Evolutionary conservation across 1,140 invertebrate species (phyloP).

Genomic region (Megathymus violae): DNA sequence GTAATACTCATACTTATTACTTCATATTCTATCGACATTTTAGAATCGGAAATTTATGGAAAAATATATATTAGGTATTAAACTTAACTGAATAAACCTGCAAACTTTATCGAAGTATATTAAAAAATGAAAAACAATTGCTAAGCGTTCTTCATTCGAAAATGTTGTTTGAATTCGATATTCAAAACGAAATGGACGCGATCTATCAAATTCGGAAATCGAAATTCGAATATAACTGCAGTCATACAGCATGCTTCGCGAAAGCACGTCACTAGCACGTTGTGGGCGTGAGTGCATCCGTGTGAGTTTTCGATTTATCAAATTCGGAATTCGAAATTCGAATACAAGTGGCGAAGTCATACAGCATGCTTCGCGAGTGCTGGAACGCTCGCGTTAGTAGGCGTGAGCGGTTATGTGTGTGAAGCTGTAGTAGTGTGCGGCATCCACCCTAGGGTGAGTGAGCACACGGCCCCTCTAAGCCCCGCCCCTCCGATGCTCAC

Average conservation of each 20-base stretch:
- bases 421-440: constrained; percentile 50
- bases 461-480: constrained; percentile 51
- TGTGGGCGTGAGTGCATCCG: constrained; percentile 55
- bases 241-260: constrained; percentile 56
- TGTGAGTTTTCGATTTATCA: constrained; percentile 36
- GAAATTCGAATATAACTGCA: constrained; percentile 51
- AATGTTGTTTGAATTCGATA: constrained; percentile 17
- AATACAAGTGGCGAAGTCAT: constrained; percentile 54
- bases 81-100: no score
- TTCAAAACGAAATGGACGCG: constrained; percentile 16
- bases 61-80: no score
- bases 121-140: constrained; percentile 18
- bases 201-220: constrained; percentile 39
- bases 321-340: constrained; percentile 48
- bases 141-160: constrained; percentile 13
- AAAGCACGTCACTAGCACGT: constrained; percentile 37
- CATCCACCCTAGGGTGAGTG: constrained; percentile 58
- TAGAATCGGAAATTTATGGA: no score
- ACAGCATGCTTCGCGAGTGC: constrained; percentile 50
- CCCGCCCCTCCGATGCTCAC: constrained; percentile 76
- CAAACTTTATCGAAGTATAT: constrained; percentile 6
- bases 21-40: no score
- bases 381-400: constrained; percentile 46
- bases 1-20: no score
- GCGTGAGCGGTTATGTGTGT: constrained; percentile 51